Evolutionary conservation across 2,113 vertebrate genomes (phyloP).

Genomic region (Chionodraco myersi): DNA sequence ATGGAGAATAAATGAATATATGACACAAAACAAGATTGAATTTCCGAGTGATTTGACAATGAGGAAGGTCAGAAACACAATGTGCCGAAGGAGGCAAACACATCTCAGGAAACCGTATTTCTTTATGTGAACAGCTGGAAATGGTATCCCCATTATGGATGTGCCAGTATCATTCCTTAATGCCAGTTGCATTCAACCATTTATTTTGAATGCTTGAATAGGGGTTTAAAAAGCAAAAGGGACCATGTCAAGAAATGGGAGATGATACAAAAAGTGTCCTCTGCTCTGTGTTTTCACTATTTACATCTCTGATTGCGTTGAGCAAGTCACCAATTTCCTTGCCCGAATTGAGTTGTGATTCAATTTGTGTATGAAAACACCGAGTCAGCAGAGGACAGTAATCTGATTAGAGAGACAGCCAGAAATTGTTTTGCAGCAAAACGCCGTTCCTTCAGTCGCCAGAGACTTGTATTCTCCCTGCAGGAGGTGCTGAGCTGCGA

Average conservation of each 20-base stretch:
- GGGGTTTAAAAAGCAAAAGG: no score
- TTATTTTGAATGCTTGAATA: no score
- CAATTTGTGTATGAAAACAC: constrained; percentile 46
- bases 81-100: background rate
- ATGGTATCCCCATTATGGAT: no score
- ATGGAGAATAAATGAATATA: constrained; percentile 36
- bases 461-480: constrained; percentile 33
- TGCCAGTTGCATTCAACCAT: no score
- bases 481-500: constrained; percentile 21
- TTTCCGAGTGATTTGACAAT: background rate
- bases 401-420: constrained; percentile 53
- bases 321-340: constrained; percentile 23
- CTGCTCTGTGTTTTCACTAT: background rate
- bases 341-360: constrained; percentile 38
- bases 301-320: constrained; percentile 11
- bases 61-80: constrained; percentile 8
- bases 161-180: no score
- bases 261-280: no score
- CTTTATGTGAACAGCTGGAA: no score
- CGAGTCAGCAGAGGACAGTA: constrained; percentile 41
- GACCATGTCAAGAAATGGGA: no score
- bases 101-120: background rate
- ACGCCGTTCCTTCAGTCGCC: constrained; percentile 16
- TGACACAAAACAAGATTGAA: constrained; percentile 19
- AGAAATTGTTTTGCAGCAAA: constrained; percentile 46